Base-by-base conservation (phyloP, 2,888 invertebrate genomes). In the Thyatira batis region DNA sequence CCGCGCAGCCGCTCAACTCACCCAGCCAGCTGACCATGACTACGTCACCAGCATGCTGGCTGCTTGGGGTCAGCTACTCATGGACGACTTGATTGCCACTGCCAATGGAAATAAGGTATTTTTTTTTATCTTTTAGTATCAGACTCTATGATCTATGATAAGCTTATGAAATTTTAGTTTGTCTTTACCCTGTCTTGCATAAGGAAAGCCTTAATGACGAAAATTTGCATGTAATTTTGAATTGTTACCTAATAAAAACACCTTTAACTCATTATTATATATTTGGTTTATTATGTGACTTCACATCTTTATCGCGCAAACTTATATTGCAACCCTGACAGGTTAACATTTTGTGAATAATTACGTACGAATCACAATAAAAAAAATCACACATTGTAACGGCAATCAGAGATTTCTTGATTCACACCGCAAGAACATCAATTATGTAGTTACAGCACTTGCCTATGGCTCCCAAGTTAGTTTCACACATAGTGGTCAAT, bases 31-130 rank as follows among this genome's bases (percentile, higher is more conserved):
- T 0, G 91, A 93, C 48, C 96, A 96, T 80, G 95, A 95, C 65
- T 96, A 95, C 63, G 94, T 96, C 28, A 96, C 95, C 25, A 95
- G 96, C 68, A 92, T 97, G 73, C 84, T 96, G 48, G 96, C 96
- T 0, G 94, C 96, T 0, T 97, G 97, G 97, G 95, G 96, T 45
- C 95, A 96, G 71, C 82, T 97, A 23, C 78, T 97, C 21, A 91
- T 95, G 67, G 94, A 94, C 58, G 97, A 97, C 75, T 91, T 97
- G 49, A 94, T 95, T 6, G 93, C 93, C 50, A 95, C 95, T 5
- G 92, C 94, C 10, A 95, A 95, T 76, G 92, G 87, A 43, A 89
- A 93, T 48, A 87, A 90, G 78, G 89, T 90, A 76, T 30, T 23
- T 21, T n/a, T n/a, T n/a, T n/a, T n/a, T n/a, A n/a, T n/a, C n/a